These are phyloP conservation scores for Drosophila mettleri DNA, from an alignment of 2,888 invertebrate species.

Conservation along the genomic window DNA sequence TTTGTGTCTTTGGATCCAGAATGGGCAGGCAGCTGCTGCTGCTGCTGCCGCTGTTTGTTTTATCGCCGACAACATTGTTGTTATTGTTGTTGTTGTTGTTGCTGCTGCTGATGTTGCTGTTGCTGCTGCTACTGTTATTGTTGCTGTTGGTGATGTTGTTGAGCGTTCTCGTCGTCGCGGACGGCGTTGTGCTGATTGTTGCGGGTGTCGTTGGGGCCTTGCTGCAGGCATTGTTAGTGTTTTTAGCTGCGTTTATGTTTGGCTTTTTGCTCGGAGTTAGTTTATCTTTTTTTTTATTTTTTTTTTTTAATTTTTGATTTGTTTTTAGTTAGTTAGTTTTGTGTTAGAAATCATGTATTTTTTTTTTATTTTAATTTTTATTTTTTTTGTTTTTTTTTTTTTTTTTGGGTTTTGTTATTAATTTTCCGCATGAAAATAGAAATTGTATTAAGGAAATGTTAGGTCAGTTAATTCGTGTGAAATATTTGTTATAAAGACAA, in stretches of 20 bases:
- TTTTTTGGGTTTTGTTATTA: slow-evolving; percentile 30
- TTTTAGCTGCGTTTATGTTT: slow-evolving; percentile 59
- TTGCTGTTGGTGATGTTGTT: slow-evolving; percentile 33
- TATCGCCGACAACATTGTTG: slow-evolving; percentile 19
- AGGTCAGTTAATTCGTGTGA: slow-evolving; percentile 53
- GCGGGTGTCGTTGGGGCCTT: slow-evolving; percentile 47
- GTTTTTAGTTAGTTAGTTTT: slow-evolving; percentile 58
- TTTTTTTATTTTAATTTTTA: slow-evolving; percentile 8
- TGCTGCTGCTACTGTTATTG: slow-evolving; percentile 28
- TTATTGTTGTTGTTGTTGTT: slow-evolving; percentile 25
- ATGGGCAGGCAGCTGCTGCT: slow-evolving; percentile 42
- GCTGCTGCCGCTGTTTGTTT: slow-evolving; percentile 35
- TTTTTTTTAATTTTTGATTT: slow-evolving; percentile 12
- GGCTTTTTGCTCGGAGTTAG: slow-evolving; percentile 69
- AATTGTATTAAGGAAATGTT: slow-evolving; percentile 57
- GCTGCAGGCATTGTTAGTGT: slow-evolving; percentile 62
- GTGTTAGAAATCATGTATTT: slow-evolving; percentile 51
- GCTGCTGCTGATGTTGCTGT: slow-evolving; percentile 27
- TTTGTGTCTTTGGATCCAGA: slow-evolving; percentile 57
- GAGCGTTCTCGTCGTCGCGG: slow-evolving; percentile 36
- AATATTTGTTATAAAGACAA: slow-evolving; percentile 12
- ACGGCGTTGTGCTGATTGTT: slow-evolving; percentile 38
- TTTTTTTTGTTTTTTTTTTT: slow-evolving; percentile 30
- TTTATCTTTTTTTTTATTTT: slow-evolving; percentile 58
- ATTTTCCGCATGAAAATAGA: slow-evolving; percentile 66